A percentile compares a stretch with the other conserved stretches of the same genome.
Conservation (phyloP, 2,888 invertebrate species). For the Ectobius pallidus region DNA sequence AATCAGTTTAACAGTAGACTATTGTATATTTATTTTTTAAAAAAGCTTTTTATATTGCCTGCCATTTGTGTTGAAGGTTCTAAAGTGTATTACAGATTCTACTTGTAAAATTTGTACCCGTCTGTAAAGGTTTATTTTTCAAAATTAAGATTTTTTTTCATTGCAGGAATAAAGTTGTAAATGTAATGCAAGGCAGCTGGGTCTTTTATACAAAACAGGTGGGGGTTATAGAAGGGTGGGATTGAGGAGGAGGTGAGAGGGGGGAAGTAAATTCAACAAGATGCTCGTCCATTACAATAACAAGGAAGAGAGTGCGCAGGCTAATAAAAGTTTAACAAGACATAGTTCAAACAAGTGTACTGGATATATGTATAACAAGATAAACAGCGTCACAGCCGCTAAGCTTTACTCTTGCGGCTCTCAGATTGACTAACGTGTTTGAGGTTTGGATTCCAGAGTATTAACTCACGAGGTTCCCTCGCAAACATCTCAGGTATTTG, state of each 20-base stretch:
- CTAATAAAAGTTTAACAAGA: slow-evolving; percentile 37
- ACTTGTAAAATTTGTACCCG: too few species aligned
- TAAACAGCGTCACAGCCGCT: slow-evolving; percentile 27
- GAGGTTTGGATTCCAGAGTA: slow-evolving; percentile 41
- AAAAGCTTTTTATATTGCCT: too few species aligned
- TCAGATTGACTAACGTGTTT: slow-evolving; percentile 42
- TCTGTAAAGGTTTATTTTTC: too few species aligned
- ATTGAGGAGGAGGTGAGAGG: not conserved
- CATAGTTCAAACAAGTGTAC: slow-evolving; percentile 38
- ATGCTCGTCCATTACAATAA: not conserved
- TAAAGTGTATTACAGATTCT: too few species aligned
- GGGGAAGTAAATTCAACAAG: not conserved
- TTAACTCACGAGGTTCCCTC: slow-evolving; percentile 37
- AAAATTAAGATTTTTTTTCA: too few species aligned
- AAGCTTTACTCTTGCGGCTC: slow-evolving; percentile 16
- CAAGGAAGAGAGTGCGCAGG: too few species aligned
- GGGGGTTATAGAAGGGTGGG: not conserved
- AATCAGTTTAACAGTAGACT: too few species aligned
- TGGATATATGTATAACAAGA: slow-evolving; percentile 26
- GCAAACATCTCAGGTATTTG: slow-evolving; percentile 44
- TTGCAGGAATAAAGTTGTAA: too few species aligned
- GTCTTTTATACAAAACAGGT: too few species aligned
- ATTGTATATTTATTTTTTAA: too few species aligned
- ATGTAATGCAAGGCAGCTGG: too few species aligned
- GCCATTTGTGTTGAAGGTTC: too few species aligned